Base-by-base conservation (phyloP, 23 tunicate species). In the Corella eumyota region DNA sequence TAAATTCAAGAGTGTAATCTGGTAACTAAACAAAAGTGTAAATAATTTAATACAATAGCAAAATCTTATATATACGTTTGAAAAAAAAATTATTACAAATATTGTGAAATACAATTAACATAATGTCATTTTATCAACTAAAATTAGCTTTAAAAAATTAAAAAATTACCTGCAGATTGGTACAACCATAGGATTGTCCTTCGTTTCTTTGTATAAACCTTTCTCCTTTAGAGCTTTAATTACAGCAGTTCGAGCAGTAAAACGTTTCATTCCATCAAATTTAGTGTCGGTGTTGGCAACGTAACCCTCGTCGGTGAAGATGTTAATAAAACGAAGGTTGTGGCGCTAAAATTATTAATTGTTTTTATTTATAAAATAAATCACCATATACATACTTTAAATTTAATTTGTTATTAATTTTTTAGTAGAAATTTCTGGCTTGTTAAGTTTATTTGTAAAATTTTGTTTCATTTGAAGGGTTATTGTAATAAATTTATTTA, bases 181-280 rank as follows among this genome's bases (percentile, higher is more conserved):
- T 0, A 93, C 99, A 21, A 93, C 90, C 99, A 93, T 93, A 6
- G 88, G 90, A 44, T 93, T 93, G 28, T 93, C 99, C 50, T 68
- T 74, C 15, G 95, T 84, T 34, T 73, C 95, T 13, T 63, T 55
- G 72, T 84, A 93, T 26, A 71, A 60, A 3, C 75, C 78, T 32
- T 67, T 73, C 9, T 56, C 76, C 50, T 93, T 69, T 36, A 93
- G 61, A 22, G 77, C 99, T 58, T 93, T 56, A 23, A 72, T 32
- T 1, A 93, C 93, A 30, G 64, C 88, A 20, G 62, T 74, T 32
- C 99, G 80, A 3, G 93, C 99, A 24, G 71, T 45, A 52, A 93
- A 93, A 46, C 99, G 70, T 54, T 78, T 78, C 99, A 93, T 85
- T 29, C 99, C 99, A 45, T 93, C 99, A 58, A 85, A 93, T 34